phyloP scores from a whole-genome alignment of 2,888 invertebrate genomes.

The Amiota mariae region DNA sequence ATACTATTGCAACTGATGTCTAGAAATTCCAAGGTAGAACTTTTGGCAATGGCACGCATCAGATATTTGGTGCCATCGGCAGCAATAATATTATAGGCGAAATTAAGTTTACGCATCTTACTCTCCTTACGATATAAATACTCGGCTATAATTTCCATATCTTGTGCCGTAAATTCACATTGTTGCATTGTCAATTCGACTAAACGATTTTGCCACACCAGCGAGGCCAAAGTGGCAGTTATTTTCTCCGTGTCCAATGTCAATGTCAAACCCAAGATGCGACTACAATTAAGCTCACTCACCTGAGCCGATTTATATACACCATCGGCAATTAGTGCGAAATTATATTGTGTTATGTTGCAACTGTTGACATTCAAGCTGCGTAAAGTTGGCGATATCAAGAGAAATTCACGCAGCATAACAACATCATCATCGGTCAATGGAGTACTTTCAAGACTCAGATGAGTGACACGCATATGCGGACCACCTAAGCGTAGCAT shows the following conservation, averaged over 20 bases:
- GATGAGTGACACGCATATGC: slow-evolving; percentile 46
- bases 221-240: slow-evolving; percentile 52
- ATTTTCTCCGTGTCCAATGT: slow-evolving; percentile 65
- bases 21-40: slow-evolving; percentile 54
- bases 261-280: slow-evolving; percentile 51
- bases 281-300: slow-evolving; percentile 55
- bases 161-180: slow-evolving; percentile 64
- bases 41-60: slow-evolving; percentile 55
- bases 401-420: slow-evolving; percentile 54
- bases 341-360: slow-evolving; percentile 63
- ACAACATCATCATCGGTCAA: slow-evolving; percentile 45
- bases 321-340: slow-evolving; percentile 69
- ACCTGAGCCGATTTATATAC: slow-evolving; percentile 63
- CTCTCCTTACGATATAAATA: slow-evolving; percentile 51
- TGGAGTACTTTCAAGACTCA: slow-evolving; percentile 59
- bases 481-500: slow-evolving; percentile 50
- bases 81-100: slow-evolving; percentile 64
- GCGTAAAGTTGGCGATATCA: slow-evolving; percentile 49
- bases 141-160: slow-evolving; percentile 66
- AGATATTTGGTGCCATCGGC: slow-evolving; percentile 62
- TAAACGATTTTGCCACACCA: slow-evolving; percentile 67
- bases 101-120: slow-evolving; percentile 53
- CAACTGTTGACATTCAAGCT: slow-evolving; percentile 59
- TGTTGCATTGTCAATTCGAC: slow-evolving; percentile 61
- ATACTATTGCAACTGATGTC: slow-evolving; percentile 64